Evolutionary conservation across 2,888 invertebrate genomes (phyloP).

Genomic region (Tuta absoluta): DNA sequence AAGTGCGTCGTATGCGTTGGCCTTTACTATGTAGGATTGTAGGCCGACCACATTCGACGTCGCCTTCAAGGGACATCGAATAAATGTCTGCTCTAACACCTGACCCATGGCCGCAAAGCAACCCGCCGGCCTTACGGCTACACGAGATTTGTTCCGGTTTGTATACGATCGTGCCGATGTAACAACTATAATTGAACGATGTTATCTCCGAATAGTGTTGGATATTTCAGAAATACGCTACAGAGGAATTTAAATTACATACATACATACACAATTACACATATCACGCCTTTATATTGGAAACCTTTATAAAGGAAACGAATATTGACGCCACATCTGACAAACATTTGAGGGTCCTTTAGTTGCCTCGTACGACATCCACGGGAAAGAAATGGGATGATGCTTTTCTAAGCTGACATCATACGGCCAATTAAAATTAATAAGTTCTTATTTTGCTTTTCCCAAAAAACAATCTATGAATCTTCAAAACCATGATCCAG

Average conservation of each 20-base stretch:
- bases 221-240: slow-evolving; percentile 4
- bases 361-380: too few relatives aligned
- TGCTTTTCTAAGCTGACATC: too few relatives aligned
- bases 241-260: neutral
- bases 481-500: too few relatives aligned
- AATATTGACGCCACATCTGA: too few relatives aligned
- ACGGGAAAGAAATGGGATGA: too few relatives aligned
- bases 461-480: too few relatives aligned
- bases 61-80: slow-evolving; percentile 50
- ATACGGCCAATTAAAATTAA: too few relatives aligned
- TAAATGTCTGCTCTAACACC: slow-evolving; percentile 54
- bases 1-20: slow-evolving; percentile 6
- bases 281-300: too few relatives aligned
- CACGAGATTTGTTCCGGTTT: slow-evolving; percentile 62
- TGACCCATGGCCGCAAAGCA: slow-evolving; percentile 59
- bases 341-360: too few relatives aligned
- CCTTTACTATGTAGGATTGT: slow-evolving; percentile 15
- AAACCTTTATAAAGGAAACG: too few relatives aligned
- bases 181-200: slow-evolving; percentile 24
- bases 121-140: slow-evolving; percentile 54
- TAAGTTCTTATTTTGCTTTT: too few relatives aligned
- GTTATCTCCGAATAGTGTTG: slow-evolving; percentile 17
- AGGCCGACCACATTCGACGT: slow-evolving; percentile 44
- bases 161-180: slow-evolving; percentile 33
- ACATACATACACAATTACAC: neutral